Conservation (phyloP, 2,888 invertebrate species). For the Watsonalla binaria region DNA sequence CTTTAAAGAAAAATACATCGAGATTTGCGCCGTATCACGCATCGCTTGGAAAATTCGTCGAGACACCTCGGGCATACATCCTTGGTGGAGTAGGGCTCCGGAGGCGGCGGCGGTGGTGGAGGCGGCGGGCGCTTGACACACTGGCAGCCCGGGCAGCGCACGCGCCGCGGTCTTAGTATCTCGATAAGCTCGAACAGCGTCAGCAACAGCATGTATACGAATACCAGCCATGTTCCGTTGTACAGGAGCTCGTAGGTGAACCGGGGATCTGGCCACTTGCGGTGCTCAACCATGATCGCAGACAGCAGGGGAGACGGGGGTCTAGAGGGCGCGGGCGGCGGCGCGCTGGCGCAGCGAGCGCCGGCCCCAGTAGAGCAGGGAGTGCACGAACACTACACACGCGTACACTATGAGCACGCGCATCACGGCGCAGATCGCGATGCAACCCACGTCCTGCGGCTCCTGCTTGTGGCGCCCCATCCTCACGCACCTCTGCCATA, state of each 20-base stretch:
- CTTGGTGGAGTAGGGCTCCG: background rate
- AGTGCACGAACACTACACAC: conserved; percentile 44
- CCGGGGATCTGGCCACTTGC: conserved; percentile 25
- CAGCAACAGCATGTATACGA: conserved; percentile 42
- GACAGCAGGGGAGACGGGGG: conserved; percentile 2
- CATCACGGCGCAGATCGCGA: conserved; percentile 28
- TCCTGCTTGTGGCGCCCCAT: conserved; percentile 1
- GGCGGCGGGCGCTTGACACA: conserved; percentile 1
- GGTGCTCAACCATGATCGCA: conserved; percentile 8
- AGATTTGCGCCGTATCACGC: background rate
- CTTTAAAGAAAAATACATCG: background rate
- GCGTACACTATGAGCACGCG: conserved; percentile 44
- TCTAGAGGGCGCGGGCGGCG: background rate
- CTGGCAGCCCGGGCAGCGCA: conserved; percentile 7
- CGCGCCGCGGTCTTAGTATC: conserved; percentile 33
- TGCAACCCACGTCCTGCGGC: conserved; percentile 14
- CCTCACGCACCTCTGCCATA: background rate
- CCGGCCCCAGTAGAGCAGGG: conserved; percentile 49
- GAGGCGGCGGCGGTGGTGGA: conserved; percentile 2
- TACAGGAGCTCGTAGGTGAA: conserved; percentile 28
- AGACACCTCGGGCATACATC: background rate
- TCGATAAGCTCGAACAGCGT: conserved; percentile 47
- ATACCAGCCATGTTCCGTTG: conserved; percentile 32
- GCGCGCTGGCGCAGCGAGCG: conserved; percentile 27
- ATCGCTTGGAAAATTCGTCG: background rate